phyloP scores from a whole-genome alignment of 2,888 invertebrate genomes.

The Drosophila fungiperda region DNA sequence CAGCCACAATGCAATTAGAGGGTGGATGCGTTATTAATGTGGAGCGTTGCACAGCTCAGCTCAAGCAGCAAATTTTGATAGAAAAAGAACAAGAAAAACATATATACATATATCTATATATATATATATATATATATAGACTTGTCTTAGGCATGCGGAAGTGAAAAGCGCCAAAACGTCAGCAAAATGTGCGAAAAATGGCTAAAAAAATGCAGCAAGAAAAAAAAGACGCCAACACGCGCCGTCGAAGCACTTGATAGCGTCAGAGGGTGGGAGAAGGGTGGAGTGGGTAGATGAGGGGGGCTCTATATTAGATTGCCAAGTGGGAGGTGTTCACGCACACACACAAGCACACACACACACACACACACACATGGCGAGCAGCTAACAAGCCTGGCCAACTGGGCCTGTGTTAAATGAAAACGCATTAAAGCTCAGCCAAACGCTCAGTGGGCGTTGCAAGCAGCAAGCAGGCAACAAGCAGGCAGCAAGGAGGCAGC shows the following conservation, averaged over 20 bases:
- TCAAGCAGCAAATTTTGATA: slow-evolving; percentile 45
- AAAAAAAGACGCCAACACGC: slow-evolving; percentile 50
- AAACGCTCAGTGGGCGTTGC: slow-evolving; percentile 69
- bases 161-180: slow-evolving; percentile 71
- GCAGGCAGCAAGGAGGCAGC: slow-evolving; percentile 28
- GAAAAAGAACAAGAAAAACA: slow-evolving; percentile 15
- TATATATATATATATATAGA: slow-evolving; percentile 9
- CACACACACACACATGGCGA: slow-evolving; percentile 10
- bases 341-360: slow-evolving; percentile 27
- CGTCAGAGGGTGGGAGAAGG: slow-evolving; percentile 11
- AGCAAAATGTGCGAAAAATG: slow-evolving; percentile 71
- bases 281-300: slow-evolving; percentile 19
- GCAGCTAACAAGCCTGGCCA: slow-evolving; percentile 65
- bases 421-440: slow-evolving; percentile 77
- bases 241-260: slow-evolving; percentile 37
- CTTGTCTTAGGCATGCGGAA: slow-evolving; percentile 67
- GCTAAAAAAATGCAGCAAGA: slow-evolving; percentile 19
- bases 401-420: slow-evolving; percentile 69
- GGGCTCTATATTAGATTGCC: slow-evolving; percentile 80
- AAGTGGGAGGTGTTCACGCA: slow-evolving; percentile 80
- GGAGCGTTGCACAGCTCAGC: slow-evolving; percentile 58
- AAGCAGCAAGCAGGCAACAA: slow-evolving; percentile 34
- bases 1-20: slow-evolving; percentile 83
- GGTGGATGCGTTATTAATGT: slow-evolving; percentile 85
- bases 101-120: slow-evolving; percentile 5